phyloP scores from a whole-genome alignment of 2,888 invertebrate species.

The Pollenia amentaria region DNA sequence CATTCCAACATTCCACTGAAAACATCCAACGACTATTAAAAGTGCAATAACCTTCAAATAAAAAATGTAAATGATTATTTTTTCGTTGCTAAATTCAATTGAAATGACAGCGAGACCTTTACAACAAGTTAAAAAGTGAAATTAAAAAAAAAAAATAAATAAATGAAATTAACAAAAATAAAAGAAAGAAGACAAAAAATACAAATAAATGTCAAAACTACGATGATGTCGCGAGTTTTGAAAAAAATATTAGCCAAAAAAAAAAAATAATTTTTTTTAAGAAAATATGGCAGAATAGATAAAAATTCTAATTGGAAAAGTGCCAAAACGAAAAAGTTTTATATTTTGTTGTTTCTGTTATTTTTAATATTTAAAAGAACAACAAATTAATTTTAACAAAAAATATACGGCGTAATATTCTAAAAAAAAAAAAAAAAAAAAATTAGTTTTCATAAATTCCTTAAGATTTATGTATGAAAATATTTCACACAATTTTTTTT shows the following conservation, averaged over 20 bases:
- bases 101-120: conserved; percentile 56
- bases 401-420: conserved; percentile 48
- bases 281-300: no score
- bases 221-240: conserved; percentile 38
- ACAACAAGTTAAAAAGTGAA: conserved; percentile 29
- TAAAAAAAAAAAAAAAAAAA: not conserved
- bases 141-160: conserved; percentile 16
- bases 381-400: conserved; percentile 39
- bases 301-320: conserved; percentile 45
- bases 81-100: conserved; percentile 19
- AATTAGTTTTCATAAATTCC: conserved; percentile 42
- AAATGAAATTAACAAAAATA: conserved; percentile 18
- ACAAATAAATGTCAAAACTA: conserved; percentile 50
- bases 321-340: conserved; percentile 43
- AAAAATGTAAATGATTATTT: conserved; percentile 29
- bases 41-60: conserved; percentile 62
- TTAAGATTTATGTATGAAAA: conserved; percentile 22
- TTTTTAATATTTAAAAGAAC: conserved; percentile 3
- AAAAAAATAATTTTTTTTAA: not conserved
- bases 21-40: conserved; percentile 1
- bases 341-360: not conserved
- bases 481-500: not conserved
- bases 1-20: conserved; percentile 33
- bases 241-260: conserved; percentile 33
- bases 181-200: not conserved